phyloP scores from a whole-genome alignment of 2,113 vertebrate genomes.

The Conger conger region DNA sequence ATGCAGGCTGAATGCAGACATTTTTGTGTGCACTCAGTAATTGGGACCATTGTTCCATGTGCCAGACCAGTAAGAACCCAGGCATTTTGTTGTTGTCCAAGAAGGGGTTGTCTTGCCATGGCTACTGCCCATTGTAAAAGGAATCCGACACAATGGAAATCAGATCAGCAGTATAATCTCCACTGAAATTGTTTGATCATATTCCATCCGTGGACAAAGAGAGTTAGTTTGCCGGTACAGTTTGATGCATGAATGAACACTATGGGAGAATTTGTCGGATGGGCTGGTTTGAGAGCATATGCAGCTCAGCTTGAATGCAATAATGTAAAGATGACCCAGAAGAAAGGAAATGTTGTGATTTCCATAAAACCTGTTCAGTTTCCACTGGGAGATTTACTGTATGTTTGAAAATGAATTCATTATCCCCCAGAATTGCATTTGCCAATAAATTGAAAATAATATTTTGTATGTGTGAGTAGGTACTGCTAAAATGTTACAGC shows the following conservation, averaged over 20 bases:
- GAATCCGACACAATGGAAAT: not conserved
- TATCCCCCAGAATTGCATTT: not conserved
- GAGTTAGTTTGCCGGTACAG: not conserved
- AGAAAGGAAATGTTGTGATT: not conserved
- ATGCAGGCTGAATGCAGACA: not conserved
- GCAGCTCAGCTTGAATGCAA: no score
- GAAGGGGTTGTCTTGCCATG: not conserved
- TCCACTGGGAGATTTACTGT: not conserved
- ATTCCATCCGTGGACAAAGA: not conserved
- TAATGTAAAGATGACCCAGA: not conserved
- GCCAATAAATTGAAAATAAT: not conserved
- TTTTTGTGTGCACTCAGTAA: not conserved
- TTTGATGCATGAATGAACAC: not conserved
- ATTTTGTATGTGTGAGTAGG: not conserved
- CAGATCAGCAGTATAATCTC: not conserved
- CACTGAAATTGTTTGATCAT: not conserved
- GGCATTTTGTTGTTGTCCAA: not conserved
- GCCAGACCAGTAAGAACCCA: not conserved
- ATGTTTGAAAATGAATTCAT: not conserved
- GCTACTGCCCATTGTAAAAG: not conserved
- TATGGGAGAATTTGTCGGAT: not conserved
- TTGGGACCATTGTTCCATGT: not conserved
- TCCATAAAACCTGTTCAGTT: not conserved
- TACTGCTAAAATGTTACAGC: not conserved
- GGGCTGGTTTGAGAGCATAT: not conserved